phyloP scores from a whole-genome alignment of 2,888 invertebrate species.

The Hirtodrosophila trivittata region DNA sequence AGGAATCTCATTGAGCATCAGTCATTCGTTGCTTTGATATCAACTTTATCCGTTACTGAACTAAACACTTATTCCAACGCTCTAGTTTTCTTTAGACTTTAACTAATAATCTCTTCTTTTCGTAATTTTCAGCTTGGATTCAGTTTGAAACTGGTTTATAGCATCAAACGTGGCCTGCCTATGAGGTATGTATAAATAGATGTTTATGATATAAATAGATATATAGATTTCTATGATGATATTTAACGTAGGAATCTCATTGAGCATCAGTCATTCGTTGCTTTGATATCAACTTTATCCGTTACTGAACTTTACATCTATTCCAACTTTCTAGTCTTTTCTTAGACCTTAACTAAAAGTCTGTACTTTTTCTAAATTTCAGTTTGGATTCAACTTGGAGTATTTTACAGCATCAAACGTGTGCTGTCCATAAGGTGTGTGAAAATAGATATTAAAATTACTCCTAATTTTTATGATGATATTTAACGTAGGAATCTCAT shows the following conservation, averaged over 20 bases:
- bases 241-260: slow-evolving; percentile 75
- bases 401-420: neutral
- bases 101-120: neutral
- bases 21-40: slow-evolving; percentile 75
- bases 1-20: slow-evolving; percentile 80
- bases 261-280: slow-evolving; percentile 74
- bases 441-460: neutral
- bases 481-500: slow-evolving; percentile 55
- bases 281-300: slow-evolving; percentile 67
- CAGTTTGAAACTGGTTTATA: neutral
- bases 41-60: slow-evolving; percentile 47
- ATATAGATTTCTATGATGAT: too few species aligned
- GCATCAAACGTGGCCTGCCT: neutral
- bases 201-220: too few species aligned
- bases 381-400: slow-evolving; percentile 1
- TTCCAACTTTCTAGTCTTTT: neutral
- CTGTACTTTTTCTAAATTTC: neutral
- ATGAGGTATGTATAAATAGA: slow-evolving; percentile 6
- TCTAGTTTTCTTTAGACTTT: neutral
- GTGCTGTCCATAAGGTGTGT: slow-evolving; percentile 4
- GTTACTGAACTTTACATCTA: slow-evolving; percentile 42
- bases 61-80: slow-evolving; percentile 23
- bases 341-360: too few species aligned
- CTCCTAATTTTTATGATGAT: slow-evolving; percentile 50
- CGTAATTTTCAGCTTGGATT: slow-evolving; percentile 7